phyloP scores from a whole-genome alignment of 2,113 vertebrate genomes.

The Rhombomys opimus region DNA sequence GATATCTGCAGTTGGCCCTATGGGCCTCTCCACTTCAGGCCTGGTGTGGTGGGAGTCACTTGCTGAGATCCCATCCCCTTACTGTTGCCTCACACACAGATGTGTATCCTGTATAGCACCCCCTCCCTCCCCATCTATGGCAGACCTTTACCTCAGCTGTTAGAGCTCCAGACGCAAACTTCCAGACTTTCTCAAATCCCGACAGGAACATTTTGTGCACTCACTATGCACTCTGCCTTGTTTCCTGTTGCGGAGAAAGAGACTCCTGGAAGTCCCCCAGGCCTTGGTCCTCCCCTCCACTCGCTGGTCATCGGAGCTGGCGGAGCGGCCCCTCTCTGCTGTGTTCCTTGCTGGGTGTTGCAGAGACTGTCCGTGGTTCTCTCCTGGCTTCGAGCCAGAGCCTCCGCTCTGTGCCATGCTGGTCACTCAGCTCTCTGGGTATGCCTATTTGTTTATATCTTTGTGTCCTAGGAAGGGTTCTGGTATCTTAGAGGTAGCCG shows the following conservation, averaged over 20 bases:
- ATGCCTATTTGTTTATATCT: not conserved
- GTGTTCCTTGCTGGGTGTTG: not conserved
- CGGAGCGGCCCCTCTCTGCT: not conserved
- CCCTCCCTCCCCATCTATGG: not conserved
- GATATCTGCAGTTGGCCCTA: not conserved
- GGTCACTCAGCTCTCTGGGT: not conserved
- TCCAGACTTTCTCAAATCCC: not conserved
- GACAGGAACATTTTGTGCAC: not conserved
- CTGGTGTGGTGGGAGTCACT: not conserved
- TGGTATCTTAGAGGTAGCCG: not conserved
- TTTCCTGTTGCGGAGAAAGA: not conserved
- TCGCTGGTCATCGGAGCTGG: accelerated
- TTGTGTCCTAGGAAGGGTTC: not conserved
- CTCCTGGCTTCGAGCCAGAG: not conserved
- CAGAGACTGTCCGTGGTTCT: not conserved
- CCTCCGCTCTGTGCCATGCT: not conserved
- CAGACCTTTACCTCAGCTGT: not conserved
- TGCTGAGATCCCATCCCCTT: not conserved
- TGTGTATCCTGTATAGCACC: not conserved
- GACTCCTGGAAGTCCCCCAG: too few species aligned
- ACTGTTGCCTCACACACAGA: not conserved
- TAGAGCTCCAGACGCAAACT: not conserved
- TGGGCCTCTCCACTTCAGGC: not conserved
- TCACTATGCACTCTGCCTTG: not conserved
- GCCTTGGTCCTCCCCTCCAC: not conserved